Percentiles rank a stretch among this genome's conserved stretches.
These are phyloP conservation scores for Penaeus japonicus DNA, from an alignment of 1,140 invertebrate genomes.

Conservation along the genomic window DNA sequence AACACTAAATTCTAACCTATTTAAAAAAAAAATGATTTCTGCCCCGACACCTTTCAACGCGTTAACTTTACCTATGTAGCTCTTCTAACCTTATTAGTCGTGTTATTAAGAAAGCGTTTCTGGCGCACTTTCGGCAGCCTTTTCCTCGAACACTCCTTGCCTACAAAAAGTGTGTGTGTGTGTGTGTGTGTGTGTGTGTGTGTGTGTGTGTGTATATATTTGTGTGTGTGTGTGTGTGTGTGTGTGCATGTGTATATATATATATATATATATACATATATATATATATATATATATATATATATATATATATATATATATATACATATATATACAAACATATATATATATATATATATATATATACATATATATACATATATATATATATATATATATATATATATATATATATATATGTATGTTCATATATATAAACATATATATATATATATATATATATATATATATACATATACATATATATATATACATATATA, in stretches of 20 bases:
- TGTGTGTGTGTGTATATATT: too few relatives aligned
- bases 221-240: too few relatives aligned
- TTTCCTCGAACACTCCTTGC: too few relatives aligned
- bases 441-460: neutral
- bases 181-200: too few relatives aligned
- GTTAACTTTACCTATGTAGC: too few relatives aligned
- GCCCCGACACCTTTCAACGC: too few relatives aligned
- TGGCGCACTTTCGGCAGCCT: too few relatives aligned
- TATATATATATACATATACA: neutral
- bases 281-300: neutral
- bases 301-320: neutral
- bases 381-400: neutral
- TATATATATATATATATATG: neutral
- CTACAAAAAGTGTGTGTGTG: too few relatives aligned
- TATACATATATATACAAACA: neutral
- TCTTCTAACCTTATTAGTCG: too few relatives aligned
- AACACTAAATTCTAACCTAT: too few relatives aligned
- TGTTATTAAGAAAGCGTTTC: too few relatives aligned
- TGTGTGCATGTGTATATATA: neutral
- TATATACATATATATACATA: neutral
- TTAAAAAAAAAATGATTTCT: too few relatives aligned
- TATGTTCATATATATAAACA: neutral
- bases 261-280: neutral
- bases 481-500: neutral
- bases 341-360: neutral